Conservation (phyloP, 2,797 vertebrate species). For the Propithecus perrieri region DNA sequence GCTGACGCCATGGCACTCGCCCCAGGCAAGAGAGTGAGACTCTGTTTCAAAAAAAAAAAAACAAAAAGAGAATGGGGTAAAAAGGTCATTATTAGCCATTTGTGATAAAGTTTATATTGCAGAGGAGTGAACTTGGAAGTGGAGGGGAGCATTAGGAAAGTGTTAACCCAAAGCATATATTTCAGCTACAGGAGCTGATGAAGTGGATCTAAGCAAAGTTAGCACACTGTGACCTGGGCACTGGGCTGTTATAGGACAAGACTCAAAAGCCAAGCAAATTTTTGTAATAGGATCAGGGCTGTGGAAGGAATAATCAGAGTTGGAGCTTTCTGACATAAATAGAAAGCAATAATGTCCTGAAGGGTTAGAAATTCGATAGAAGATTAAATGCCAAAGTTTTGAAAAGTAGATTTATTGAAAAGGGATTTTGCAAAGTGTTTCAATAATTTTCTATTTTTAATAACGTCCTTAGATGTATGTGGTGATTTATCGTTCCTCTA, state of each 20-base stretch:
- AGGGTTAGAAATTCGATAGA: neutral
- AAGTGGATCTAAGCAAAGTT: neutral
- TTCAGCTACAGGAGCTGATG: neutral
- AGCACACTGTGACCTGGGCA: neutral
- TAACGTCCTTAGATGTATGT: neutral
- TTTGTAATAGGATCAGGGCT: neutral
- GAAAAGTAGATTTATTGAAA: neutral
- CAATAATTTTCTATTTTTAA: neutral
- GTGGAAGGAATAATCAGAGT: neutral
- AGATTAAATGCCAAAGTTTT: neutral
- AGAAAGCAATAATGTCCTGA: neutral
- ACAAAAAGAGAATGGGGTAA: neutral
- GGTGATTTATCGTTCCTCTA: slow-evolving; percentile 2
- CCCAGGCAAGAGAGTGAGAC: too few relatives aligned
- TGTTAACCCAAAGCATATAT: neutral
- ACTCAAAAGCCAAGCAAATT: neutral
- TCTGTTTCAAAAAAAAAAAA: too few relatives aligned
- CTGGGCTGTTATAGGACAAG: neutral
- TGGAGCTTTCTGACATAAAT: neutral
- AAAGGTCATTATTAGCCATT: neutral
- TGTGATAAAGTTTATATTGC: neutral
- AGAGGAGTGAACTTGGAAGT: neutral
- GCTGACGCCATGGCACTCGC: too few relatives aligned
- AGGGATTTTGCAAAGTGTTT: neutral
- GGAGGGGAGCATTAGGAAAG: neutral